phyloP scores from a whole-genome alignment of 2,797 vertebrate genomes.

The Poliocrania exsul region DNA sequence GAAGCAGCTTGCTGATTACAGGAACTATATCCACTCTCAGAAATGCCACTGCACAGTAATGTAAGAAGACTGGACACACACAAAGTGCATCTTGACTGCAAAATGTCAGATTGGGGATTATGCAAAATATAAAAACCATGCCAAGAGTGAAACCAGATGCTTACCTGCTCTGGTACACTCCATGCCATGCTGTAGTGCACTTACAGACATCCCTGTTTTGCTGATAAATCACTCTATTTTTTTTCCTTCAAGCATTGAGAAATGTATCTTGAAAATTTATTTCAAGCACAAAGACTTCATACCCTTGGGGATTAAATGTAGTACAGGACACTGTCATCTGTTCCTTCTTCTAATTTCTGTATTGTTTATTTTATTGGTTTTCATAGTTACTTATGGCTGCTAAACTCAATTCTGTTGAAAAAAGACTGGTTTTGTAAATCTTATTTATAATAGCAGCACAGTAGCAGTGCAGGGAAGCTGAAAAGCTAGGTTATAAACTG shows the following conservation, averaged over 20 bases:
- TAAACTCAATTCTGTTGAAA: background rate
- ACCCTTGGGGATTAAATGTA: constrained; percentile 1
- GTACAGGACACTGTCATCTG: background rate
- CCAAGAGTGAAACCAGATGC: background rate
- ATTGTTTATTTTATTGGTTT: background rate
- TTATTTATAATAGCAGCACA: background rate
- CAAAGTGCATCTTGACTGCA: background rate
- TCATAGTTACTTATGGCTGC: background rate
- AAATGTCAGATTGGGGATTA: background rate
- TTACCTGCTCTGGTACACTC: background rate
- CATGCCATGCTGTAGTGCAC: background rate
- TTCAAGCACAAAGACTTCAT: background rate
- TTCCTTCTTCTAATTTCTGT: background rate
- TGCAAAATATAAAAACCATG: background rate
- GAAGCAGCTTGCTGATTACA: constrained; percentile 95
- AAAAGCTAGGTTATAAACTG: background rate
- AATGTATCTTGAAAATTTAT: background rate
- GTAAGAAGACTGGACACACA: constrained; percentile 73
- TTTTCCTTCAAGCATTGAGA: constrained; percentile 13
- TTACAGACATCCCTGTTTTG: background rate
- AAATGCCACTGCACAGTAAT: constrained; percentile 90
- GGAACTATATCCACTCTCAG: constrained; percentile 89
- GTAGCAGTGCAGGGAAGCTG: background rate
- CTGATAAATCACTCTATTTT: background rate
- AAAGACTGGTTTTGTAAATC: background rate